Conservation (phyloP, 2,113 vertebrate species). For the Oryzias javanicus region DNA sequence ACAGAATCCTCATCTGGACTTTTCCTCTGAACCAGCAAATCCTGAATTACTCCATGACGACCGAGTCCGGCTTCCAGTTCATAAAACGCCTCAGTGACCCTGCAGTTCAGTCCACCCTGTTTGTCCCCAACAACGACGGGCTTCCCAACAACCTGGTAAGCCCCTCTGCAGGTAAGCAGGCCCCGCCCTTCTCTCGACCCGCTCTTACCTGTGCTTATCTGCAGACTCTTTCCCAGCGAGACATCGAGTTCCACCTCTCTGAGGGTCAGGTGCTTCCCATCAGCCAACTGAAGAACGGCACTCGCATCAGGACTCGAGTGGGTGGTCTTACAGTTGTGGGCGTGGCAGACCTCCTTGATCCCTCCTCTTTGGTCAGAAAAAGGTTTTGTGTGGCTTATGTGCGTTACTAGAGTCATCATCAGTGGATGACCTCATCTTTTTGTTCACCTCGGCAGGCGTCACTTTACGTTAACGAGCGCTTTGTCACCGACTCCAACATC, state of each 20-base stretch:
- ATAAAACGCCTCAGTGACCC: slow-evolving; percentile 79
- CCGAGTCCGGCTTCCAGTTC: slow-evolving; percentile 77
- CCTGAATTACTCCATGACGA: slow-evolving; percentile 81
- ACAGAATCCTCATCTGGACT: neutral
- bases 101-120: slow-evolving; percentile 81
- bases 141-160: slow-evolving; percentile 83
- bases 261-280: slow-evolving; percentile 73
- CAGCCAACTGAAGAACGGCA: slow-evolving; percentile 83
- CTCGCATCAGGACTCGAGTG: slow-evolving; percentile 76
- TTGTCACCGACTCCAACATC: slow-evolving; percentile 83
- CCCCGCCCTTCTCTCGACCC: too few species aligned
- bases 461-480: slow-evolving; percentile 82
- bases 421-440: too few species aligned
- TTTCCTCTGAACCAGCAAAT: slow-evolving; percentile 77
- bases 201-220: slow-evolving; percentile 5
- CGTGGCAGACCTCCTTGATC: slow-evolving; percentile 54
- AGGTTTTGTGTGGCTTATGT: neutral
- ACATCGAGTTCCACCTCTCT: slow-evolving; percentile 88
- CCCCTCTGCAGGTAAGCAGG: too few species aligned
- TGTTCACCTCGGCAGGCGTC: slow-evolving; percentile 62
- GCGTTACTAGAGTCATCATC: neutral
- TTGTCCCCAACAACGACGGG: slow-evolving; percentile 84
- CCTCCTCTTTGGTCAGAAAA: slow-evolving; percentile 58
- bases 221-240: slow-evolving; percentile 85
- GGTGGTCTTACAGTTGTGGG: slow-evolving; percentile 81